These are phyloP conservation scores for Megaustenia siamemsis DNA, from an alignment of 2,888 invertebrate genomes.

Conservation along the genomic window DNA sequence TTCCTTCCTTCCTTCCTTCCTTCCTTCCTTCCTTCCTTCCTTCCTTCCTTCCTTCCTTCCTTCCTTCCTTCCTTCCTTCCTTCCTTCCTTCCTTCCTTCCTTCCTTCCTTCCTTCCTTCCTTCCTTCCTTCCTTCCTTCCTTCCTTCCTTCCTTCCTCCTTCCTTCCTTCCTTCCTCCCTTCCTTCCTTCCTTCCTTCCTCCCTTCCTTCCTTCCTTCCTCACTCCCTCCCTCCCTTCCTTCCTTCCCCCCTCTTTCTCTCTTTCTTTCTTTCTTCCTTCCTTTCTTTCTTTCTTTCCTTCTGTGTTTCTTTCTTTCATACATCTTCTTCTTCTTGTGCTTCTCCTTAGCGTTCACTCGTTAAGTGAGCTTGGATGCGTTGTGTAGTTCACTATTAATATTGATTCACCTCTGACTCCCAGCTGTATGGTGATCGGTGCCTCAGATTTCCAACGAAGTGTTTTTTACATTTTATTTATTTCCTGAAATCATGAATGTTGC, in stretches of 20 bases:
- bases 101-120: background rate
- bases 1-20: background rate
- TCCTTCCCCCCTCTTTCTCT: background rate
- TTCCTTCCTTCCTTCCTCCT: slow-evolving; percentile 13
- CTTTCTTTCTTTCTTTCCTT: background rate
- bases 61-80: background rate
- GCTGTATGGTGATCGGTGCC: too few species aligned
- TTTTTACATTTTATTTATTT: too few species aligned
- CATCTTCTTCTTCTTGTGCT: background rate
- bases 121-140: background rate
- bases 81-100: background rate
- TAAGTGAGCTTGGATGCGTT: too few species aligned
- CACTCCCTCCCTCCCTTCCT: slow-evolving; percentile 16
- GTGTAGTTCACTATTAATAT: too few species aligned
- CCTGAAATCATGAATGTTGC: too few species aligned
- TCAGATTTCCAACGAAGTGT: too few species aligned
- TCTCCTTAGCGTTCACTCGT: background rate
- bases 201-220: background rate
- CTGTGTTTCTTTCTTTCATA: too few species aligned
- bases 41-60: background rate
- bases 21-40: background rate
- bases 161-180: background rate
- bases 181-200: background rate
- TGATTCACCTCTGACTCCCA: too few species aligned
- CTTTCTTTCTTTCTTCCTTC: background rate